Base-by-base conservation (phyloP, 2,888 invertebrate genomes). In the Thera britannica region DNA sequence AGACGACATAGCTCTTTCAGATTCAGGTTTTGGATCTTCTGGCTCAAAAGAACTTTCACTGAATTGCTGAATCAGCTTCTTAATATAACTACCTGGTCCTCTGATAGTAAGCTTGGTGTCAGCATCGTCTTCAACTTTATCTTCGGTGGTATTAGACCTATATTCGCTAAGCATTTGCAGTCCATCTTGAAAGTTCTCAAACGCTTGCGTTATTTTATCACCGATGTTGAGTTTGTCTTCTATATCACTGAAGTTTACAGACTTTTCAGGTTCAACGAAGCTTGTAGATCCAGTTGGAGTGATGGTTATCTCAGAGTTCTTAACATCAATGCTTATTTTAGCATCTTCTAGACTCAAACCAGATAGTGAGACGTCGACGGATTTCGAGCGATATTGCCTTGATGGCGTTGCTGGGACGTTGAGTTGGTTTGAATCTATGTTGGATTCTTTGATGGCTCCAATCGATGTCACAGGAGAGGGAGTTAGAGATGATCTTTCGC, bases 331-430 rank as follows among this genome's bases (percentile, higher is more conserved):
- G 0, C 90, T 92, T 34, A 93, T 87, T 83, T 87, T 88, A 34
- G 92, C 89, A 23, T 92, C 92, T 6, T 92, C 90, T 4, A 92
- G 74, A 49, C 81, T 84, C 3, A 93, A 73, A 1, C 87, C 87
- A 2, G 88, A 80, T 2, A 94, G 84, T 1, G 94, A 89, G 1
- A 94, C 92, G 71, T 95, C 95, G 2, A 95, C 93, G 0, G 95
- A 95, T 83, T 93, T 94, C 0, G 95, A 95, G 49, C 95, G 84
- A 72, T 86, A 88, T 72, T 94, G 94, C 68, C 93, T 88, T 48
- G 88, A 85, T 66, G 89, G 89, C 23, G 87, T 82, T 65, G 82
- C 67, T 11, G 93, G 93, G 11, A 91, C 82, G 71, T 86, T 84
- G 0, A 93, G 81, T 77, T 92, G 93, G 76, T 91, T 90, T 2